Conservation (phyloP, 1,140 invertebrate genomes). For the Octopus sinensis region DNA sequence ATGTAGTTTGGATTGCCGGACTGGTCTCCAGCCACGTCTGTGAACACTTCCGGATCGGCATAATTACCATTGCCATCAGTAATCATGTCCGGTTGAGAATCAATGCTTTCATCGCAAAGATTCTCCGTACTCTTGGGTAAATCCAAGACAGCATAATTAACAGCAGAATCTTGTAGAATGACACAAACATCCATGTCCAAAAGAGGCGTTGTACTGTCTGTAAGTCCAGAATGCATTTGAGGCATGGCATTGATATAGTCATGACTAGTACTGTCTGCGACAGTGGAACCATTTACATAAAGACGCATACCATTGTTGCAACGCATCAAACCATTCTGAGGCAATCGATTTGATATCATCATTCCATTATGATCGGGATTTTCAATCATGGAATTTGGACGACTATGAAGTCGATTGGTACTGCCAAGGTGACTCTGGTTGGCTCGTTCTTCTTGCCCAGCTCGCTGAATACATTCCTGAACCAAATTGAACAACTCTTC, state of each 20-base stretch:
- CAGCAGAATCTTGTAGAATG: constrained; percentile 15
- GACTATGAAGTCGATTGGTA: constrained; percentile 20
- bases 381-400: constrained; percentile 25
- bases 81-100: constrained; percentile 12
- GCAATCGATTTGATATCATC: constrained; percentile 8
- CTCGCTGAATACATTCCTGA: constrained; percentile 76
- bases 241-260: constrained; percentile 43
- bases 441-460: constrained; percentile 45
- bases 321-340: constrained; percentile 11
- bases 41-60: constrained; percentile 30
- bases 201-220: constrained; percentile 4
- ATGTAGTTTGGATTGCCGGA: constrained; percentile 34
- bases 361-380: constrained; percentile 19
- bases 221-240: neutral
- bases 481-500: constrained; percentile 87
- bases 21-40: constrained; percentile 14
- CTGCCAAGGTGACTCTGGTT: constrained; percentile 14
- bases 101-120: constrained; percentile 26
- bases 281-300: constrained; percentile 35
- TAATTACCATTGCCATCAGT: constrained; percentile 26
- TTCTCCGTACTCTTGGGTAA: constrained; percentile 38
- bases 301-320: constrained; percentile 27
- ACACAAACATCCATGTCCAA: neutral
- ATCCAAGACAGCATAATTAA: constrained; percentile 46
- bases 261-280: constrained; percentile 23